Evolutionary conservation across 2,797 vertebrate genomes (phyloP).

Genomic region (Miichthys miiuy): DNA sequence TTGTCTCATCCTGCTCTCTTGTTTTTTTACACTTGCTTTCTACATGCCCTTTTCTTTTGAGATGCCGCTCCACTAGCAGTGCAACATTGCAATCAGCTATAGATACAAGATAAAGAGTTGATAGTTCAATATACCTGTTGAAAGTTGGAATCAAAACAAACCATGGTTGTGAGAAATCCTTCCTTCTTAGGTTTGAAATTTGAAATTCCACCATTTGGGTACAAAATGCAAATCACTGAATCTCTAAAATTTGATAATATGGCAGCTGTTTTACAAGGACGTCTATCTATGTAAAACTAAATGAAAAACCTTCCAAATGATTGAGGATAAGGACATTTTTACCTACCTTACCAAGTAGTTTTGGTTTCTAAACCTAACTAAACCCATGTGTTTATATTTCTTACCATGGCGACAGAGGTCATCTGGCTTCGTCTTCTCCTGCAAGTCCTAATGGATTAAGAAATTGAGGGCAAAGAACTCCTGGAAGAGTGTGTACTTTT

Average conservation of each 20-base stretch:
- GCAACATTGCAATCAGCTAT: conserved; percentile 5
- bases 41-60: not conserved
- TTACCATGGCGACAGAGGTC: too few species aligned
- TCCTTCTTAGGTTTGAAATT: not conserved
- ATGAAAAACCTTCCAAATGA: not conserved
- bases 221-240: not conserved
- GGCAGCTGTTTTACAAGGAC: not conserved
- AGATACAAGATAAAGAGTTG: conserved; percentile 19
- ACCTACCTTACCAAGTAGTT: too few species aligned
- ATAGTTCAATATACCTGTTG: conserved; percentile 8
- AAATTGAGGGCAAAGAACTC: too few species aligned
- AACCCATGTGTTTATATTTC: too few species aligned
- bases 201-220: not conserved
- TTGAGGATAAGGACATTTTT: too few species aligned
- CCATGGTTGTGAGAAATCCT: not conserved
- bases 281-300: not conserved
- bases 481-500: too few species aligned
- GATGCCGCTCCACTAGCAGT: not conserved
- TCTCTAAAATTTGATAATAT: not conserved
- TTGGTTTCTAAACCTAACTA: too few species aligned
- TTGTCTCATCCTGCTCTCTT: conserved; percentile 59
- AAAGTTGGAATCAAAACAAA: conserved; percentile 15
- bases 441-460: too few species aligned
- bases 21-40: not conserved
- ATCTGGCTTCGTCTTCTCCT: too few species aligned